These are phyloP conservation scores for Ptilorrhoa leucosticta DNA, from an alignment of 2,113 vertebrate species.

Conservation along the genomic window DNA sequence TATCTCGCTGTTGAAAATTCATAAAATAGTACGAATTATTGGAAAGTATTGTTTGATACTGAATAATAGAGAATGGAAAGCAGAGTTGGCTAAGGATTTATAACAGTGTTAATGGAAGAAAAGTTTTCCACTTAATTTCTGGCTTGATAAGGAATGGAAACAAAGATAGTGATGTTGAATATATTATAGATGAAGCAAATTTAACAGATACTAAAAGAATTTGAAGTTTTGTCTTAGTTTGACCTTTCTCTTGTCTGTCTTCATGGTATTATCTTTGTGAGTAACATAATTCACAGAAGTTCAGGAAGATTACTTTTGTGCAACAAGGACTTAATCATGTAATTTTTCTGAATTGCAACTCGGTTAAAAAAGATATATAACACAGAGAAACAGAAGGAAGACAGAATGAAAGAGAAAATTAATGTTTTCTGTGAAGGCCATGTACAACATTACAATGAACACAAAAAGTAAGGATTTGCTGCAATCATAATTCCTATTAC, in stretches of 20 bases:
- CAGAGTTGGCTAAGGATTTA: not conserved
- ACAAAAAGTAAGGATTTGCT: not conserved
- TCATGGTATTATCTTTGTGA: not conserved
- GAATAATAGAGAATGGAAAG: not conserved
- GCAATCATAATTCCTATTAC: not conserved
- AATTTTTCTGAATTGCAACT: slow-evolving; percentile 9
- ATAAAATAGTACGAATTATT: not conserved
- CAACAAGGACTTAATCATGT: slow-evolving; percentile 13
- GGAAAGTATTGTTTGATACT: not conserved
- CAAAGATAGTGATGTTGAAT: not conserved
- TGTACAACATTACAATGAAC: not conserved
- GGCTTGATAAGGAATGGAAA: not conserved
- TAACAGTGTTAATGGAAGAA: not conserved
- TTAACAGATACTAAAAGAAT: not conserved
- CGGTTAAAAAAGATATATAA: not conserved
- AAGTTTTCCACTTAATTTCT: slow-evolving; percentile 1
- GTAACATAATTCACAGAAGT: not conserved
- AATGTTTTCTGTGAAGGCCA: not conserved
- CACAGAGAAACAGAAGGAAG: not conserved
- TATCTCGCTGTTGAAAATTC: not conserved
- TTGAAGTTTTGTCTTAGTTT: not conserved
- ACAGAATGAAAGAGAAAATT: not conserved
- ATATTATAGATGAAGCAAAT: not conserved
- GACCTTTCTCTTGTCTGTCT: not conserved
- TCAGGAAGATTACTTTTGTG: not conserved